Conservation (phyloP, 2,113 vertebrate species). For the Brachyistius frenatus region DNA sequence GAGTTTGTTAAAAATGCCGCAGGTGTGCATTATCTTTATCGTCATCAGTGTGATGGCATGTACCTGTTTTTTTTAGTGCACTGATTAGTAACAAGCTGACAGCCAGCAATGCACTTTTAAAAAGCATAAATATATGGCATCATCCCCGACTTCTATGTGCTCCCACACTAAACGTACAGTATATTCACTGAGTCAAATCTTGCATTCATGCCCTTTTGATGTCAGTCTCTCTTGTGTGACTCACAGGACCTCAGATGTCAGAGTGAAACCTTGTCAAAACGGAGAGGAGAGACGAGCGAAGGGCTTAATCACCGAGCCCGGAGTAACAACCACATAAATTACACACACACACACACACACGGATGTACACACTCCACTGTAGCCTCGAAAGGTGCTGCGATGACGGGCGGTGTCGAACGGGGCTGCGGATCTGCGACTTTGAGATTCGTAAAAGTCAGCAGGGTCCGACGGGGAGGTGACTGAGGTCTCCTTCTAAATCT, state of each 20-base stretch:
- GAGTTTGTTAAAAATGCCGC: slow-evolving; percentile 25
- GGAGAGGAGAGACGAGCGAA: slow-evolving; percentile 4
- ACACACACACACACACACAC: slow-evolving; percentile 20
- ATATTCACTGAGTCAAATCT: slow-evolving; percentile 14
- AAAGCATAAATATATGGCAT: background rate
- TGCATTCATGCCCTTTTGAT: slow-evolving; percentile 6
- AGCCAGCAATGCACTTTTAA: background rate
- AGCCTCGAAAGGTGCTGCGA: slow-evolving; percentile 39
- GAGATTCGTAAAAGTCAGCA: slow-evolving; percentile 48
- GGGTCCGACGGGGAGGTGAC: slow-evolving; percentile 54
- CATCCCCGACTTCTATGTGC: background rate
- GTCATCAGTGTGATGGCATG: background rate
- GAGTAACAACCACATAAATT: background rate
- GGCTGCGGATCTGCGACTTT: slow-evolving; percentile 34
- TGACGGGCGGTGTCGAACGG: background rate
- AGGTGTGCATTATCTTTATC: background rate
- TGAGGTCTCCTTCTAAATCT: slow-evolving; percentile 26
- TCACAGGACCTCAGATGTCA: slow-evolving; percentile 46
- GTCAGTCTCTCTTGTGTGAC: slow-evolving; percentile 25
- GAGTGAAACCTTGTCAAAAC: slow-evolving; percentile 41
- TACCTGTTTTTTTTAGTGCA: too few species aligned
- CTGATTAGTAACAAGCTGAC: background rate
- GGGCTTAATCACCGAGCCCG: slow-evolving; percentile 54
- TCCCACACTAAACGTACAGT: background rate
- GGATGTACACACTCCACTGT: slow-evolving; percentile 8